A percentile compares a stretch with the other conserved stretches of the same genome.
These are phyloP conservation scores for Aspidoscelis tigris DNA, from an alignment of 2,113 vertebrate species.

Conservation along the genomic window DNA sequence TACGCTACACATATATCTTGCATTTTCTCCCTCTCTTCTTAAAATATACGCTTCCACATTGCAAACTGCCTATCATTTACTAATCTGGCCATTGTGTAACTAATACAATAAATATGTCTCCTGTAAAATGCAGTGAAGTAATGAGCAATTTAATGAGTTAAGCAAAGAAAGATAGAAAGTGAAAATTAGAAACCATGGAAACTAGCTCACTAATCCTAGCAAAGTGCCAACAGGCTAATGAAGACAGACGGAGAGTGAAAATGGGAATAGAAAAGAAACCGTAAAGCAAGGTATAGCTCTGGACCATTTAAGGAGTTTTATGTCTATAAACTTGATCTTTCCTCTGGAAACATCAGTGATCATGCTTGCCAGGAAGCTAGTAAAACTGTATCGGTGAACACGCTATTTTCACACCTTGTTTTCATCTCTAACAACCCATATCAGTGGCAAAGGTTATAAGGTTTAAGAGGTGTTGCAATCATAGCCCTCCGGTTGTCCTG, in stretches of 20 bases:
- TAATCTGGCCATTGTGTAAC: conserved; percentile 76
- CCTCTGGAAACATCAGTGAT: conserved; percentile 20
- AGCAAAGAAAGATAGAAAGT: conserved; percentile 78
- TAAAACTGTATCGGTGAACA: background rate
- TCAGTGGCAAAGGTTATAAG: background rate
- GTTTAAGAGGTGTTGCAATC: background rate
- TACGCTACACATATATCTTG: conserved; percentile 64
- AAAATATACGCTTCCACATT: conserved; percentile 67
- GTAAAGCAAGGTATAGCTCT: conserved; percentile 48
- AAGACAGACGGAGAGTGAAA: conserved; percentile 75
- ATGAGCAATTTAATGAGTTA: conserved; percentile 78
- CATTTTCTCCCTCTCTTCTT: conserved; percentile 68
- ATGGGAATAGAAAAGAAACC: conserved; percentile 64
- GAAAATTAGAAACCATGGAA: conserved; percentile 79
- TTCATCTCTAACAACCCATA: background rate
- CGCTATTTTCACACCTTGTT: conserved; percentile 3
- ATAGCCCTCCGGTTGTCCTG: too few species aligned
- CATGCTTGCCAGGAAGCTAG: conserved; percentile 16
- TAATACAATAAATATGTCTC: conserved; percentile 79
- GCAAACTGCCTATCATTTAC: conserved; percentile 74
- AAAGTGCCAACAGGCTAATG: conserved; percentile 74
- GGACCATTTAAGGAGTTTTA: conserved; percentile 38
- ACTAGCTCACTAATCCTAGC: conserved; percentile 73
- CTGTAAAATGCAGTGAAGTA: conserved; percentile 77
- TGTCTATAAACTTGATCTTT: conserved; percentile 39